Base-by-base conservation (phyloP, 1,140 invertebrate genomes). In the Galendromus occidentalis region DNA sequence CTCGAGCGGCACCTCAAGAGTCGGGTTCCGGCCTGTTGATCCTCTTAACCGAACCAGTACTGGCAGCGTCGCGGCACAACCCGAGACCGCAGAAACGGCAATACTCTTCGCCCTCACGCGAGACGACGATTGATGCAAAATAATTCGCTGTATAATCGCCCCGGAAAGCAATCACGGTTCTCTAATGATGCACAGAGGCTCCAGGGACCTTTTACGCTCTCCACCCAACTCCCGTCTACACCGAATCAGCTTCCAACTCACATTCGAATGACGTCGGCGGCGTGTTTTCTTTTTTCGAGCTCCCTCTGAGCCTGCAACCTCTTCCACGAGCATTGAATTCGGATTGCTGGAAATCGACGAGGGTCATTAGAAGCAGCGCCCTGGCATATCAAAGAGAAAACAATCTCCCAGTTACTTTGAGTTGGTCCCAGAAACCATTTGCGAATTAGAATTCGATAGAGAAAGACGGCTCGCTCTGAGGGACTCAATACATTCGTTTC, bases 281-380 rank as follows among this genome's bases (percentile, higher is more conserved):
- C 88, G 70, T 81, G 80, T 68, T 79, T 79, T 68, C 88, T 79
- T 72, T 79, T 81, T 70, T 83, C 79, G 44, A 81, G 80, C n/a
- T 81, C 73, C 59, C 77, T 79, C 71, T 82, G 82, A 1, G 88
- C 88, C 18, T 84, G 74, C 76, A 81, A 83, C 44, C 86, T 75
- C 64, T 88, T 77, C 66, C 84, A 81, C 75, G 85, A 84, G 71
- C 86, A 86, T 73, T 89, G 82, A 12, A 91, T 78, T 17, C 83
- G 70, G 28, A 70, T 73, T 6, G 69, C 74, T 74, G 67, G 44
- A 70, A 67, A 47, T 68, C 22, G 51, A 30, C 44, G 20, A 69
- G 33, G 20, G 25, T 22, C 25, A 66, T 66, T 29, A n/a, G 22
- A 14, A 20, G 66, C 17, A 67, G 39, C 2, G n/a, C 1, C 51